Base-by-base conservation (phyloP, 2,888 invertebrate species). In the Philaethria dido region DNA sequence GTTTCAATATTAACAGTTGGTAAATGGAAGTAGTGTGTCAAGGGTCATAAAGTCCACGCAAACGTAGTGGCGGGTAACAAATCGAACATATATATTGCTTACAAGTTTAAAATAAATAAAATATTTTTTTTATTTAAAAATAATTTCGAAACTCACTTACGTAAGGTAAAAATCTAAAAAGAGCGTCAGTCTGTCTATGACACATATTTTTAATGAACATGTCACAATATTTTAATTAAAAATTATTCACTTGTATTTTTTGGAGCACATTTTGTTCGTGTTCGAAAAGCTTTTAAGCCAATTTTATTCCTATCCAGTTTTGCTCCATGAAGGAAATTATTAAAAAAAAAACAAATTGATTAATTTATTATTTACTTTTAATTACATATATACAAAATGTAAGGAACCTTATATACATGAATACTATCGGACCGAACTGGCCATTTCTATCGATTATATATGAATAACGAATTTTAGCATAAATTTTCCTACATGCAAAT, bases 201-300 rank as follows among this genome's bases (percentile, higher is more conserved):
- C 52, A 52, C 52, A 29, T 11, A 16, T 29, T 52, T 50, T 50
- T 52, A 52, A 29, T 52, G 52, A 52, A 52, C 11, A 18, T 52
- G 52, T 52, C 29, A 52, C 29, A 52, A 52, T 52, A 11, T 57
- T 55, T 57, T 22, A 42, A 57, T 57, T 52, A 33, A 57, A 50
- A 42, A 42, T 42, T 22, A 57, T 57, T 57, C 22, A 57, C 22
- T 22, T 22, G 39, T 36, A 6, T 14, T 22, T 42, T 39, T 57
- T 39, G n/a, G 42, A 57, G n/a, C 42, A 39, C 42, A 57, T 57
- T 25, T 42, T 42, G 57, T 42, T 39, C 57, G 42, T 57, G 57
- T 57, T 11, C 42, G 16, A 11, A 57, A 42, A 22, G 22, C 57
- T 25, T 57, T 42, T 57, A 22, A 39, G 57, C 57, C 57, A 57